phyloP scores from a whole-genome alignment of 1,140 invertebrate species.

The Zaprionus tsacasi region DNA sequence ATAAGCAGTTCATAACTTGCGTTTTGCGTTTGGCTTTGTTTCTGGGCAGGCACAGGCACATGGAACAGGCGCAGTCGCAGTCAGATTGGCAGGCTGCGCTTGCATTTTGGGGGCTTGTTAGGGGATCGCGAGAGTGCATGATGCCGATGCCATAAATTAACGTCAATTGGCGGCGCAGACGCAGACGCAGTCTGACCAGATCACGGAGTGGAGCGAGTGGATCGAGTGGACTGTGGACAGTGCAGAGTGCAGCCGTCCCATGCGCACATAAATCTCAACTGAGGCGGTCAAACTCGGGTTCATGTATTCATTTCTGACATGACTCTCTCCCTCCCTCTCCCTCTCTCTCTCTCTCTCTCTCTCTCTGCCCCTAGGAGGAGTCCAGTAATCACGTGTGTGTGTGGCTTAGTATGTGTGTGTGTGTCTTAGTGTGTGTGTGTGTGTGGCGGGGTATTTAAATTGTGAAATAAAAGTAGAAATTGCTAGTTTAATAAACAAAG shows the following conservation, averaged over 20 bases:
- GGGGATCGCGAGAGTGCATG: slow-evolving; percentile 50
- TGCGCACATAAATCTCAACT: slow-evolving; percentile 74
- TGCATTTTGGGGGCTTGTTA: slow-evolving; percentile 28
- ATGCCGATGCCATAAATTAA: slow-evolving; percentile 79
- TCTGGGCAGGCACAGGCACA: slow-evolving; percentile 4
- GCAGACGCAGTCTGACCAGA: slow-evolving; percentile 33
- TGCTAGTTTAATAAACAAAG: slow-evolving; percentile 63
- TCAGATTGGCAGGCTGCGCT: slow-evolving; percentile 9
- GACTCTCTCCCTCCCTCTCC: slow-evolving; percentile 39
- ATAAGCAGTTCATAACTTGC: slow-evolving; percentile 79
- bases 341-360: background rate
- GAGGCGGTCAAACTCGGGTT: slow-evolving; percentile 73
- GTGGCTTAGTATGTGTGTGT: slow-evolving; percentile 19
- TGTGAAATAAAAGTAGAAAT: slow-evolving; percentile 82
- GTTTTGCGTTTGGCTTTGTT: slow-evolving; percentile 56
- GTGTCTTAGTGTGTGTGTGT: slow-evolving; percentile 23
- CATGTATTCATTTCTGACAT: slow-evolving; percentile 80
- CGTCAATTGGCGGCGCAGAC: slow-evolving; percentile 69
- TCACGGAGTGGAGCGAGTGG: slow-evolving; percentile 20
- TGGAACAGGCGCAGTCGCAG: background rate
- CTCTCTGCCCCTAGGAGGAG: slow-evolving; percentile 17
- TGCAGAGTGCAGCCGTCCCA: slow-evolving; percentile 43
- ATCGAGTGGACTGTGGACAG: slow-evolving; percentile 2
- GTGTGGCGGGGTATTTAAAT: slow-evolving; percentile 61
- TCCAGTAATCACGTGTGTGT: background rate